Conservation (phyloP, 2,797 vertebrate species). For the Petrocephalus sullivani region DNA sequence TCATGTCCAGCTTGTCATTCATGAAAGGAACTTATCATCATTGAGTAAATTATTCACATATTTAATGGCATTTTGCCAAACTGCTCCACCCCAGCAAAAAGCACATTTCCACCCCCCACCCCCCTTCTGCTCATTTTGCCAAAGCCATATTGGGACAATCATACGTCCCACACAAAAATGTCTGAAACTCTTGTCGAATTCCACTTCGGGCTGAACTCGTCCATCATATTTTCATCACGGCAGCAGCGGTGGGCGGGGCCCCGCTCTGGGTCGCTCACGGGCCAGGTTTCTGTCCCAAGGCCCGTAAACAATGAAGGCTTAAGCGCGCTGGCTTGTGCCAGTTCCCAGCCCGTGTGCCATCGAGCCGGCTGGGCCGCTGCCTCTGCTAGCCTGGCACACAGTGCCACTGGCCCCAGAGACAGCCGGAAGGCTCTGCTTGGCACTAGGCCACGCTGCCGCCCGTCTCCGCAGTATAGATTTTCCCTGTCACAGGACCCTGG, state of each 20-base stretch:
- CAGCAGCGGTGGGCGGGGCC: background rate
- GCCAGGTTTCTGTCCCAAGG: background rate
- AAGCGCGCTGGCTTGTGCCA: background rate
- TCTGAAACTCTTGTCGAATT: background rate
- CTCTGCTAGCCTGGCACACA: background rate
- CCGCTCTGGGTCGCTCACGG: no score
- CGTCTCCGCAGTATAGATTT: conserved; percentile 2
- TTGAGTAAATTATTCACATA: background rate
- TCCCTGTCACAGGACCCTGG: background rate
- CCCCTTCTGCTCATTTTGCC: background rate
- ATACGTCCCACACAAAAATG: background rate
- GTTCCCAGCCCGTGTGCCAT: background rate
- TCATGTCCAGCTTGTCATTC: background rate
- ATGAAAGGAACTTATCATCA: background rate
- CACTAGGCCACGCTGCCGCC: background rate
- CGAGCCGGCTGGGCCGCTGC: background rate
- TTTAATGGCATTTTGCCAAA: conserved; percentile 6
- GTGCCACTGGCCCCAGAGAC: background rate
- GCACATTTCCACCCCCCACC: background rate
- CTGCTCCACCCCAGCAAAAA: background rate
- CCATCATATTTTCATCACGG: conserved; percentile 12
- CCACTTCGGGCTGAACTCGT: background rate
- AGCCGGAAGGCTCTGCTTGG: background rate
- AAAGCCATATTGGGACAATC: background rate
- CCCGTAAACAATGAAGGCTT: background rate